These are phyloP conservation scores for Oreochromis grahami DNA, from an alignment of 2,797 vertebrate genomes.

Conservation along the genomic window DNA sequence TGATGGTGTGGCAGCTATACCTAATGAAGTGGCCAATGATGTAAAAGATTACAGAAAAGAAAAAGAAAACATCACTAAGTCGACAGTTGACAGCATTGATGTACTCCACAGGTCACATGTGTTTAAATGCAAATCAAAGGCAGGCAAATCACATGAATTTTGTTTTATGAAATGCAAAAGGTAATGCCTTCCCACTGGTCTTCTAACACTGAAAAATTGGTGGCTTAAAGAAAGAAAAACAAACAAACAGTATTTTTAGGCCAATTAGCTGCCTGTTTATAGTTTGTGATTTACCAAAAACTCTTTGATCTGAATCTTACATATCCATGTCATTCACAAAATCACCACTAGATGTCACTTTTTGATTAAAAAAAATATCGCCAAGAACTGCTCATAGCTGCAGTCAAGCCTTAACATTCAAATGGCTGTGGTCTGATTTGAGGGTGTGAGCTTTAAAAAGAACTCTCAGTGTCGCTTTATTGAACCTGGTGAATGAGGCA, in stretches of 20 bases:
- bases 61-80: not conserved
- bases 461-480: not conserved
- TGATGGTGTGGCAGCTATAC: not conserved
- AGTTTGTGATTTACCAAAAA: not conserved
- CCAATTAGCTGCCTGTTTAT: not conserved
- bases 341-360: constrained; percentile 55
- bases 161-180: not conserved
- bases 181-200: not conserved
- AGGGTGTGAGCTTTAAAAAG: not conserved
- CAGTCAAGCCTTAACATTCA: not conserved
- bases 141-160: not conserved
- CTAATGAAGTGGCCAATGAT: not conserved
- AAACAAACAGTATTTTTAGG: not conserved
- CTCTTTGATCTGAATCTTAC: not conserved
- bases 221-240: not conserved
- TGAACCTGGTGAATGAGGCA: not conserved
- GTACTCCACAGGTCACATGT: not conserved
- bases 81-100: not conserved
- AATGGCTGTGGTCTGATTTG: not conserved
- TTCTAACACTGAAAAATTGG: not conserved
- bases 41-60: not conserved
- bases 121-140: not conserved
- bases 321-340: not conserved
- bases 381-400: not conserved
- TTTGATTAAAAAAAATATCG: not conserved